Evolutionary conservation across 1,140 invertebrate genomes (phyloP).

Genomic region (Uloborus diversus): DNA sequence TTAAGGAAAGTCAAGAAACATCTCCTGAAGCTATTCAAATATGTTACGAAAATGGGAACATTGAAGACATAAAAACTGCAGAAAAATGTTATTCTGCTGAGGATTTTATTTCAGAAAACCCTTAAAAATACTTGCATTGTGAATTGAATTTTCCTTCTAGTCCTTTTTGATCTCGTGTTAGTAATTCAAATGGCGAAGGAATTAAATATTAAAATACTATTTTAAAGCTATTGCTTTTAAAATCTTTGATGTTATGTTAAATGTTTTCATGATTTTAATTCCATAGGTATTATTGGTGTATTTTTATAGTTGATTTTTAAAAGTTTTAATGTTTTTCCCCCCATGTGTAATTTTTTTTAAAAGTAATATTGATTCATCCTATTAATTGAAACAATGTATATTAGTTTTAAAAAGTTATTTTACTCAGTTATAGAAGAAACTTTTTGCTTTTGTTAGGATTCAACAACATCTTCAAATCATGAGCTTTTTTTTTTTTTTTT

Average conservation of each 20-base stretch:
- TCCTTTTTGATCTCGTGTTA: constrained; percentile 26
- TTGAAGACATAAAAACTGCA: neutral
- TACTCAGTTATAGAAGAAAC: too few relatives aligned
- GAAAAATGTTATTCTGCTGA: neutral
- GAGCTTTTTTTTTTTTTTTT: too few relatives aligned
- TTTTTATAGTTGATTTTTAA: neutral
- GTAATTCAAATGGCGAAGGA: too few relatives aligned
- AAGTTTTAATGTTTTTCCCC: too few relatives aligned
- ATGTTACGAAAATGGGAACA: neutral
- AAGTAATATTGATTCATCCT: too few relatives aligned
- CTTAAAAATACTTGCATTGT: neutral
- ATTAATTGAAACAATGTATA: too few relatives aligned
- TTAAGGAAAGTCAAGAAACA: neutral
- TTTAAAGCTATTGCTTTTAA: neutral
- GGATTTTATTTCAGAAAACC: neutral
- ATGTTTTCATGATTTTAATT: neutral
- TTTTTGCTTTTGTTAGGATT: too few relatives aligned
- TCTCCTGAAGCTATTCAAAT: neutral
- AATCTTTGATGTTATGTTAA: neutral
- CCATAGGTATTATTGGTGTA: neutral
- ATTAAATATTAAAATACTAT: neutral
- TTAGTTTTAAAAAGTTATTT: too few relatives aligned
- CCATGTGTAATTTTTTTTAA: too few relatives aligned
- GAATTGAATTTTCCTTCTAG: constrained; percentile 13
- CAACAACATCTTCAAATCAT: too few relatives aligned